Base-by-base conservation (phyloP, 2,113 vertebrate genomes). In the Phrynosoma platyrhinos region DNA sequence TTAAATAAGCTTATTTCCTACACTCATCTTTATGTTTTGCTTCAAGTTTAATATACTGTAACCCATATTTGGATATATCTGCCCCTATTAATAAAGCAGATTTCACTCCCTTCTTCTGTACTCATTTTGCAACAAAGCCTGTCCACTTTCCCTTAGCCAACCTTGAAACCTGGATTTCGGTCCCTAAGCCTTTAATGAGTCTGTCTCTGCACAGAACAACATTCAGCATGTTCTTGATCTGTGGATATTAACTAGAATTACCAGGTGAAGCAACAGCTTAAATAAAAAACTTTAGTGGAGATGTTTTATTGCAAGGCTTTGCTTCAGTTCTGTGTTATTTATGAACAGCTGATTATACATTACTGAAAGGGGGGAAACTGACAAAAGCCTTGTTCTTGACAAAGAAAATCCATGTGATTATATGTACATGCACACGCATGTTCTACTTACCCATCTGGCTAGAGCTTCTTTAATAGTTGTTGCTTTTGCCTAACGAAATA, bases 401-500 rank as follows among this genome's bases (percentile, higher is more conserved):
- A 88, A 79, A 72, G 62, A 90, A 62, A 16, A 62, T 62, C 58
- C 93, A 87, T 1, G 7, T 52, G 0, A 5, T 0, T 0, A 86
- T 40, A 10, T 40, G n/a, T 14, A 78, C 21, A 62, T 71, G 90
- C 85, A 18, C 87, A 27, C 9, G 78, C 36, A 81, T 14, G 62
- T 82, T 5, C n/a, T 86, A 97, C 98, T 98, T 92, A 99, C 98
- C 98, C 98, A 98, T 97, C 96, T 98, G 82, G 94, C 95, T 89
- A 99, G 91, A 14, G 98, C 98, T 93, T 99, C 98, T 96, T 97
- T 99, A 90, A 99, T 97, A 79, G 98, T 98, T 27, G 98, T 98
- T 95, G 98, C 96, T 97, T 98, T 99, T 40, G 98, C 98, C 99
- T 99, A 89, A 81, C 4, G 80, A 79, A 89, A 93, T 47, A 95